phyloP scores from a whole-genome alignment of 2,888 invertebrate species.

The Drosophila emarginata region DNA sequence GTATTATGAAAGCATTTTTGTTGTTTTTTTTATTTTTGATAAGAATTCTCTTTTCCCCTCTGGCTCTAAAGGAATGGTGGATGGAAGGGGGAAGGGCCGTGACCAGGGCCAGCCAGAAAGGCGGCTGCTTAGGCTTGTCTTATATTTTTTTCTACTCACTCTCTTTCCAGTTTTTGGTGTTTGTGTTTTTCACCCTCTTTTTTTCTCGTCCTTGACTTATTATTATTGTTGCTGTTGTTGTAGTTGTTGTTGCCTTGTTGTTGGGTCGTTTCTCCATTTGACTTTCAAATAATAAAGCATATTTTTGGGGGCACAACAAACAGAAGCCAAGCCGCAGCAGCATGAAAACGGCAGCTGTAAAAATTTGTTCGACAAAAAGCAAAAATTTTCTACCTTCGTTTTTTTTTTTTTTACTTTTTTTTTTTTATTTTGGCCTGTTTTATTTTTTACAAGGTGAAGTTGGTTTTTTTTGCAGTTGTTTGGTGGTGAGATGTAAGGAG shows the following conservation, averaged over 20 bases:
- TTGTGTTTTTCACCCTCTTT: slow-evolving; percentile 32
- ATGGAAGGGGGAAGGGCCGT: neutral
- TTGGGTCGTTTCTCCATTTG: slow-evolving; percentile 51
- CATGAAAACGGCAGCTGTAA: slow-evolving; percentile 58
- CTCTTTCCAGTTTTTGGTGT: slow-evolving; percentile 11
- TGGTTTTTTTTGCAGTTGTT: slow-evolving; percentile 35
- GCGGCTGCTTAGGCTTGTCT: slow-evolving; percentile 41
- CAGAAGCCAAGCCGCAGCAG: slow-evolving; percentile 39
- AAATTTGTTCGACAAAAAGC: slow-evolving; percentile 45
- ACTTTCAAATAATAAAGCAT: slow-evolving; percentile 65
- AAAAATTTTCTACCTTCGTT: slow-evolving; percentile 51
- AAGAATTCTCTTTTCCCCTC: slow-evolving; percentile 26
- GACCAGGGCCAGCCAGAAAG: neutral
- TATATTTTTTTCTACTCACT: slow-evolving; percentile 6
- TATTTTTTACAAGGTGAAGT: slow-evolving; percentile 37
- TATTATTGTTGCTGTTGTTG: slow-evolving; percentile 26
- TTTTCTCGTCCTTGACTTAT: slow-evolving; percentile 52
- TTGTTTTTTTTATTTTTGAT: slow-evolving; percentile 39
- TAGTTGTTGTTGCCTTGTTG: slow-evolving; percentile 27
- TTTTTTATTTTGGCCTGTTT: neutral
- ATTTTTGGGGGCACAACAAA: slow-evolving; percentile 40
- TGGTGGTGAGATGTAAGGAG: slow-evolving; percentile 34
- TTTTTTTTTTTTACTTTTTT: slow-evolving; percentile 44
- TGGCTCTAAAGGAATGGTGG: slow-evolving; percentile 22
- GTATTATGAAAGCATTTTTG: slow-evolving; percentile 36